Percentiles rank a stretch among this genome's conserved stretches.
Evolutionary conservation across 2,888 invertebrate genomes (phyloP).

Genomic region (Herminia tarsipennalis): DNA sequence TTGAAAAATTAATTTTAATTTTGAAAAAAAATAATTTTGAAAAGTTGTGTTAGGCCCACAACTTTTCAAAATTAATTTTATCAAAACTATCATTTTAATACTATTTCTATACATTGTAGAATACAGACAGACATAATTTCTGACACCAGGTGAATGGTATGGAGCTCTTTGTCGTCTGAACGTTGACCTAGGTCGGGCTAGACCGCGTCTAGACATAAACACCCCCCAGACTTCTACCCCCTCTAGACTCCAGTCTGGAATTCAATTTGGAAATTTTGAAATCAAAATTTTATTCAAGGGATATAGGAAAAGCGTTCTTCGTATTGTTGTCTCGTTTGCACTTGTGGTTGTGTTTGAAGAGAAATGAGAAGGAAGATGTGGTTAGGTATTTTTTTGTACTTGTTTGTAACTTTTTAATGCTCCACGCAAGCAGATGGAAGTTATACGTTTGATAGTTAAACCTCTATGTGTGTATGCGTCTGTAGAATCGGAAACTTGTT

Average conservation of each 20-base stretch:
- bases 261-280: slow-evolving; percentile 16
- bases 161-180: slow-evolving; percentile 59
- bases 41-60: no score
- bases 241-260: slow-evolving; percentile 8
- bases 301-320: not conserved
- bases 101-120: not conserved
- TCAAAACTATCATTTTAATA: not conserved
- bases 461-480: no score
- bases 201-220: slow-evolving; percentile 49
- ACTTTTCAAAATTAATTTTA: no score
- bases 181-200: slow-evolving; percentile 66
- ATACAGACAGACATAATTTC: slow-evolving; percentile 23
- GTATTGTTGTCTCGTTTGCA: not conserved
- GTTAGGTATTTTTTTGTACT: no score
- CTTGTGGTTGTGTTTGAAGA: no score
- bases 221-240: slow-evolving; percentile 27
- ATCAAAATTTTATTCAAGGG: not conserved
- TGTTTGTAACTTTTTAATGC: no score
- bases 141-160: slow-evolving; percentile 32
- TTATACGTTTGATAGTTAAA: no score
- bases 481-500: no score
- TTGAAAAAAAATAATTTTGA: no score
- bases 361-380: no score
- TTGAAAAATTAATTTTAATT: no score
- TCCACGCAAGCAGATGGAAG: no score